These are phyloP conservation scores for Gadopsis bispinosus DNA, from an alignment of 2,797 vertebrate species.

Conservation along the genomic window DNA sequence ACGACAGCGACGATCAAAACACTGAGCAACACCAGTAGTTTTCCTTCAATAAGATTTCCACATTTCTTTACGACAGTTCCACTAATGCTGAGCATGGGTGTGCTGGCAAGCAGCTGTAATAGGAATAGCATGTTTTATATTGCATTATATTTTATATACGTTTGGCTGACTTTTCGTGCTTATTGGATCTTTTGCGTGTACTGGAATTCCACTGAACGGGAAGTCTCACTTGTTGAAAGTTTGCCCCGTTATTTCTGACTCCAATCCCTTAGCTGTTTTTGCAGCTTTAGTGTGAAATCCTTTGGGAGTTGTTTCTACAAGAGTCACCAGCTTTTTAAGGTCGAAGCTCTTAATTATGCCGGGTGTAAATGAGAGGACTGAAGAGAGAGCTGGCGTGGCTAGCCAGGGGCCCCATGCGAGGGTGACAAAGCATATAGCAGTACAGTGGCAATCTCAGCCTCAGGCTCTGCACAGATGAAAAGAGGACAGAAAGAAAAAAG, in stretches of 20 bases:
- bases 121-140: conserved; percentile 8
- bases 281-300: conserved; percentile 70
- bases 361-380: conserved; percentile 75
- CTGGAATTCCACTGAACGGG: conserved; percentile 39
- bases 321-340: conserved; percentile 74
- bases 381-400: conserved; percentile 64
- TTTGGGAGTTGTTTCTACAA: conserved; percentile 67
- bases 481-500: conserved; percentile 61
- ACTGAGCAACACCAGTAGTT: neutral
- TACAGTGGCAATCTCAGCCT: conserved; percentile 67
- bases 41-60: neutral
- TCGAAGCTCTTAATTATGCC: conserved; percentile 76
- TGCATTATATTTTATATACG: neutral
- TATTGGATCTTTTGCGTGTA: neutral
- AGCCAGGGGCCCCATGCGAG: conserved; percentile 63
- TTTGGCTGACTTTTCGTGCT: conserved; percentile 14
- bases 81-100: neutral
- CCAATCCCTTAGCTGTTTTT: conserved; percentile 56
- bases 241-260: conserved; percentile 68
- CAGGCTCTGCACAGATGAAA: conserved; percentile 73
- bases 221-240: conserved; percentile 53
- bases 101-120: conserved; percentile 5
- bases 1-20: neutral
- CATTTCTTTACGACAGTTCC: neutral
- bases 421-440: conserved; percentile 71